Percentiles rank a stretch among this genome's conserved stretches.
phyloP scores from a whole-genome alignment of 2,888 invertebrate species.

The Nomada flava region DNA sequence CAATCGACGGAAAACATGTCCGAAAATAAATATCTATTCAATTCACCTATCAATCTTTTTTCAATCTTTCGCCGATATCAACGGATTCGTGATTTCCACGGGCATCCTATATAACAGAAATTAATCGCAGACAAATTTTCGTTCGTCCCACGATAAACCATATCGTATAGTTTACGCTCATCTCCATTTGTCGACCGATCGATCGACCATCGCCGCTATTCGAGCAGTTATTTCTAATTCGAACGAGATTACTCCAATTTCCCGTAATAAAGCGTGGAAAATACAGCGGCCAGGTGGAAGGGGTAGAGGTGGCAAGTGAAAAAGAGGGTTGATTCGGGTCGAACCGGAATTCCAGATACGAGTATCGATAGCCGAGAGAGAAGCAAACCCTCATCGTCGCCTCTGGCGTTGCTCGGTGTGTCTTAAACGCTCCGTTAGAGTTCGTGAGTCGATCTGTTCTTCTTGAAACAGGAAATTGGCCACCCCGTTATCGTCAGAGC shows the following conservation, averaged over 20 bases:
- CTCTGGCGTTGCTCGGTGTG: constrained; percentile 48
- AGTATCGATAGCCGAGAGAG: constrained; percentile 48
- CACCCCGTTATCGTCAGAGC: constrained; percentile 38
- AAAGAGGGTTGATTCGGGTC: neutral
- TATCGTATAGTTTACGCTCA: neutral
- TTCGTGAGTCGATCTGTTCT: constrained; percentile 38
- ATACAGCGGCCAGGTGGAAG: neutral
- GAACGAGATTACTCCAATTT: constrained; percentile 38
- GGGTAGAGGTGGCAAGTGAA: neutral
- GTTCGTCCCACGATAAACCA: neutral
- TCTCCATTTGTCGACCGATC: constrained; percentile 9
- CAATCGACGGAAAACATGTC: no score
- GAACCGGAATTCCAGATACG: constrained; percentile 42
- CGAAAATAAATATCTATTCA: no score
- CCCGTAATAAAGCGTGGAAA: constrained; percentile 25
- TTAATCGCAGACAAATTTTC: constrained; percentile 1
- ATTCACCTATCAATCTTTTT: no score
- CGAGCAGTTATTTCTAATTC: constrained; percentile 30
- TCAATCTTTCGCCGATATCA: no score
- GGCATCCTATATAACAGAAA: neutral
- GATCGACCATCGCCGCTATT: constrained; percentile 4
- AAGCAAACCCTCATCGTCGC: constrained; percentile 39
- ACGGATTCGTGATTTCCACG: neutral
- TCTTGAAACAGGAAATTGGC: constrained; percentile 64
- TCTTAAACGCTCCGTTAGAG: constrained; percentile 60